These are phyloP conservation scores for Cichladusa arquata DNA, from an alignment of 2,113 vertebrate species.

Conservation along the genomic window DNA sequence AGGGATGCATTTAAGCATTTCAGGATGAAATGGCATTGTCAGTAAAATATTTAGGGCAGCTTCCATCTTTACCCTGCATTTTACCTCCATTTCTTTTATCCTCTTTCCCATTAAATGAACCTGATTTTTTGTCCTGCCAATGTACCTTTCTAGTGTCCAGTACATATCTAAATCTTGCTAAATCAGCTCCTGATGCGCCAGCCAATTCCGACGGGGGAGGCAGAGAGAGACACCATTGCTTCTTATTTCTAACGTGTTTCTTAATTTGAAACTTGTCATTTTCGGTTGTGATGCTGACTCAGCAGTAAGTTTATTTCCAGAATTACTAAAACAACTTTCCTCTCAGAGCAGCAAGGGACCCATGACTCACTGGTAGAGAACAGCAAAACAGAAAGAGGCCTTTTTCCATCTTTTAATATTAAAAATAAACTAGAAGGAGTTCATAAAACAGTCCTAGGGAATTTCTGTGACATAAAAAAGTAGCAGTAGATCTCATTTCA, in stretches of 20 bases:
- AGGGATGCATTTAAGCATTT: neutral
- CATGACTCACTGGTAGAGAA: constrained; percentile 54
- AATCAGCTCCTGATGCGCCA: neutral
- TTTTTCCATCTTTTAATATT: constrained; percentile 64
- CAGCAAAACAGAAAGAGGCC: constrained; percentile 43
- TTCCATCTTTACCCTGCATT: neutral
- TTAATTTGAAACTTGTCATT: constrained; percentile 51
- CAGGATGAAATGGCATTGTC: neutral
- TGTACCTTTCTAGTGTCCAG: neutral
- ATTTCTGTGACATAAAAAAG: neutral
- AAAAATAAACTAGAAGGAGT: constrained; percentile 43
- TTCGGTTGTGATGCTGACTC: constrained; percentile 63
- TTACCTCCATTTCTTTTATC: neutral
- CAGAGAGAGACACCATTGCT: constrained; percentile 9
- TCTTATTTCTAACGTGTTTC: constrained; percentile 54
- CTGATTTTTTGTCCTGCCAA: neutral
- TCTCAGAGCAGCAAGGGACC: constrained; percentile 51
- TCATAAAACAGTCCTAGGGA: constrained; percentile 21
- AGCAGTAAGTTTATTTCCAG: constrained; percentile 69
- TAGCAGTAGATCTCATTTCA: constrained; percentile 23
- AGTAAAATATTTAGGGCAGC: neutral
- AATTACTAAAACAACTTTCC: constrained; percentile 74
- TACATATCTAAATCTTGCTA: neutral
- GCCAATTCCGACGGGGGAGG: neutral
- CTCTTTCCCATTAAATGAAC: neutral